Evolutionary conservation across 2,113 vertebrate species (phyloP), one percentile per base, ranked within the genome.

Genomic region (Oophaga pumilio): DNA sequence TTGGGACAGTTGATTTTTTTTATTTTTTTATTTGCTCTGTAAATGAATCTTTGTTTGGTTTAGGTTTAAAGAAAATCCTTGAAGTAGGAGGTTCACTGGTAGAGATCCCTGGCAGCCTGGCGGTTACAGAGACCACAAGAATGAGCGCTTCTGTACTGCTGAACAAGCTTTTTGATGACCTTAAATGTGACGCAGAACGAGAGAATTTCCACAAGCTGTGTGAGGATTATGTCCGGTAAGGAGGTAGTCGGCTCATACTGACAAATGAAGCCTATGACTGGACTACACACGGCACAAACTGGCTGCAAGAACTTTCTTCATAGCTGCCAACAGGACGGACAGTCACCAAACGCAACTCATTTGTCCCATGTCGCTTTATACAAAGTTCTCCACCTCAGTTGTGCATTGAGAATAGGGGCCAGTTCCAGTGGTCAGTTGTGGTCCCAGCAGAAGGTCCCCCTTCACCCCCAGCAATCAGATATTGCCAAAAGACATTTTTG

Each of bases 71-170:
- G 86, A 97, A 97, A 92, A 96, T 99, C 87, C 93, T 99, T 89
- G 95, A 97, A 89, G 97, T 99, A 68, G 97, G 97, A 0, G 96
- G 97, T 17, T 96, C 96, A 0, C 92, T 99, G 76, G 91, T 94
- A 0, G 95, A 96, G 81, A 56, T 94, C 2, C 90, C 90, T 0
- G 93, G 94, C 20, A 95, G 96, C 57, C 95, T 95, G 7, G 79
- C 92, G 0, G 94, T 97, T 53, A 97, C 98, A 0, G 97, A 97
- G 4, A 97, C 96, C 92, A 96, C 95, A 84, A 96, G 96, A 68
- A 98, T 99, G 97, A 98, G 95, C 0, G 94, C 97, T 79, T 97
- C 98, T 0, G 97, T 98, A 18, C 94, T 99, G 66, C 96, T 99
- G 0, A 97, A 87, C 94, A 99, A 98, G 91, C 96, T 99, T 26